Conservation (phyloP, 2,888 invertebrate genomes). For the Torymus tubicola region DNA sequence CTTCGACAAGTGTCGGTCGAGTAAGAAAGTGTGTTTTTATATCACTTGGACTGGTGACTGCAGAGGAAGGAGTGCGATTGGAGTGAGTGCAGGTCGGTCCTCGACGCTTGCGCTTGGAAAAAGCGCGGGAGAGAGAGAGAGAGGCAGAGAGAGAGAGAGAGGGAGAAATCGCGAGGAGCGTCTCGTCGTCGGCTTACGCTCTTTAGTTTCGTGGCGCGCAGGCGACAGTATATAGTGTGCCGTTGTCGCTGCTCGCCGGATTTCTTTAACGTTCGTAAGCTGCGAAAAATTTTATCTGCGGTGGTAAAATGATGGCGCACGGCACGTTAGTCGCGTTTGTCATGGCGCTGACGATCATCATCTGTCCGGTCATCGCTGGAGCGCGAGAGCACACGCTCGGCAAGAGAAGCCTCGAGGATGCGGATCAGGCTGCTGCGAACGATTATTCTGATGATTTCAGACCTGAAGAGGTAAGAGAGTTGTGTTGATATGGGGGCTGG, state of each 20-base stretch:
- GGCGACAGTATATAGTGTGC: not conserved
- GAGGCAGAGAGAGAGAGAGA: constrained; percentile 13
- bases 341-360: constrained; percentile 14
- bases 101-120: constrained; percentile 38
- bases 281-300: not conserved
- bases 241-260: too few relatives aligned
- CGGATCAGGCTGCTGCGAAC: not conserved
- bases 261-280: too few relatives aligned
- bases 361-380: not conserved
- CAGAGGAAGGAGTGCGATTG: not conserved
- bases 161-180: constrained; percentile 5
- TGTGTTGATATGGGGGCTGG: too few relatives aligned
- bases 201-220: constrained; percentile 6
- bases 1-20: too few relatives aligned
- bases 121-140: constrained; percentile 1
- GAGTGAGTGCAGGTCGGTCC: not conserved
- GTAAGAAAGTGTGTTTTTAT: too few relatives aligned
- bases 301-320: constrained; percentile 7
- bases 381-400: constrained; percentile 22
- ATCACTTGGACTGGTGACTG: too few relatives aligned
- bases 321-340: not conserved
- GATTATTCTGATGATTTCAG: constrained; percentile 44
- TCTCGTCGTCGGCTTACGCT: constrained; percentile 1
- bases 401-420: constrained; percentile 10
- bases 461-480: constrained; percentile 29